Base-by-base conservation (phyloP, 2,113 vertebrate genomes). In the Hoplias malabaricus region DNA sequence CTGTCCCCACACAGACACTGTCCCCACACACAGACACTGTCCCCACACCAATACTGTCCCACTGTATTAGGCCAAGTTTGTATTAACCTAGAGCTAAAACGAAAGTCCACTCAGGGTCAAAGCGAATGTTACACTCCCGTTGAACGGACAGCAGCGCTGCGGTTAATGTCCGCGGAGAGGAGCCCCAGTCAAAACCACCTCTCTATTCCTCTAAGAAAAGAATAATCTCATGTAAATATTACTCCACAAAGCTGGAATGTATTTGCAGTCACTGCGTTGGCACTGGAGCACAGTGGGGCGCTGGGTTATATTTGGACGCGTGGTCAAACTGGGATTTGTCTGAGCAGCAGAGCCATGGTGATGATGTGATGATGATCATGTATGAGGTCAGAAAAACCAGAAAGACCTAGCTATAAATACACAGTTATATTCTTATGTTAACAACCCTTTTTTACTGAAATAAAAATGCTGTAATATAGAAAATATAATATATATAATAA, bases 141-240 rank as follows among this genome's bases (percentile, higher is more conserved):
- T 38, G 63, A 57, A 59, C 36, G 59, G 33, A 66, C 31, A 48
- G 36, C 62, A 21, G 42, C 25, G 38, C 19, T 67, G 10, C 40
- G 14, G 21, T 57, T 53, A 59, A n/a, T 25, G 53, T 29, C 46
- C 25, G 69, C 12, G 9, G 8, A 13, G 54, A 62, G 33, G 12
- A 14, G 9, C 40, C 53, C 43, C 29, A 27, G 11, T 29, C 69
- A 54, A 69, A 29, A 68, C 27, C n/a, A 2, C 12, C 43, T 59
- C 61, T 34, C 75, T 56, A 11, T 57, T 69, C n/a, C 62, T 73
- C n/a, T 38, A 23, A 72, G 59, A 66, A 21, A 81, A 31, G 65
- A 33, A 50, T 50, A 16, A 72, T 77, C n/a, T 53, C 34, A 38
- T 46, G 38, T 78, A 69, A 82, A 73, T 82, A 78, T 82, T 63